Evolutionary conservation across 2,797 vertebrate species (phyloP), one percentile per base, ranked within the genome.

Genomic region (Trematomus bernacchii): DNA sequence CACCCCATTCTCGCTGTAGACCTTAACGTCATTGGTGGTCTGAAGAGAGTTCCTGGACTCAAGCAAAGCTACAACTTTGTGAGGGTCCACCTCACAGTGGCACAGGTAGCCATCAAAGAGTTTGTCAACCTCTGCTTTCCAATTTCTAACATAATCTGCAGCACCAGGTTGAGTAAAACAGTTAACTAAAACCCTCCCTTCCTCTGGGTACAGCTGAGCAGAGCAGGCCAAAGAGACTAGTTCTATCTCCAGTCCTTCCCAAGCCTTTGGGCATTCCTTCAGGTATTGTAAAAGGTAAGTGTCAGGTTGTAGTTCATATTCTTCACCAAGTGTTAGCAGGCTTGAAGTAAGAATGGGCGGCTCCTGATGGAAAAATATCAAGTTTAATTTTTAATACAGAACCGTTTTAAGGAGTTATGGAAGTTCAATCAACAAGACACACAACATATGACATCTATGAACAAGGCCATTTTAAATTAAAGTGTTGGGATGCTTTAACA

Each of bases 31-130:
- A 69, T 80, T 77, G 1, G n/a, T 43, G 11, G 37, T 59, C 65
- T 79, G 71, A 27, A 0, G 6, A 52, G 33, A 44, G 51, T 52
- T 58, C 54, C 30, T 18, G 21, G 63, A 71, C 68, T 79, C 60
- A 46, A 85, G 82, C 54, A 91, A 68, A 60, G 74, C 64, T 68
- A 83, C 83, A 10, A 79, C 9, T 76, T 81, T 91, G 27, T 16
- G 40, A 54, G 78, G 5, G 10, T 92, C 76, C 0, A 30, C 0
- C 79, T 89, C 91, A 55, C 70, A 86, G 74, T 88, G 85, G 55
- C 73, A 85, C 42, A 6, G 1, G 68, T 89, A 91, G 14, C 21
- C 55, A 46, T 75, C 30, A 70, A 92, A 90, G 1, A 89, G 2
- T 42, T 66, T 23, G 16, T 79, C 72, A 2, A 90, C 61, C 16